These are phyloP conservation scores for Caenorhabditis becei DNA, from an alignment of 2,888 invertebrate species.

Conservation along the genomic window DNA sequence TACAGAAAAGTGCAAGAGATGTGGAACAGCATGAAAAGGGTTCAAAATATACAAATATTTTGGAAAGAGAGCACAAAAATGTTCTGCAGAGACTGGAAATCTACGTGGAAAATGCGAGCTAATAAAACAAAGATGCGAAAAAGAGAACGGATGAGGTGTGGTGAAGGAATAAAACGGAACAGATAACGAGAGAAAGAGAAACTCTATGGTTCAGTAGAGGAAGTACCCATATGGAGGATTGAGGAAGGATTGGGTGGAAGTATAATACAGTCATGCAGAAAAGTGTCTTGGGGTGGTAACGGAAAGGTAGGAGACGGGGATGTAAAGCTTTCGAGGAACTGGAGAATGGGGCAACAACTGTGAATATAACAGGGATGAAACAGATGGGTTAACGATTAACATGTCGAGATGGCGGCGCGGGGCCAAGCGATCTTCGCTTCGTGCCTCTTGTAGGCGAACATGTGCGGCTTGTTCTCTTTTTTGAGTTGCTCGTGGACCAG, in stretches of 20 bases:
- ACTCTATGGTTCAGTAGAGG: slow-evolving; percentile 17
- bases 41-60: slow-evolving; percentile 53
- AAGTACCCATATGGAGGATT: slow-evolving; percentile 47
- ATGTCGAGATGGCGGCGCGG: slow-evolving; percentile 42
- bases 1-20: slow-evolving; percentile 3
- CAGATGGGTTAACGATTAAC: not conserved
- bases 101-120: slow-evolving; percentile 35
- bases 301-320: slow-evolving; percentile 10
- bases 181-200: slow-evolving; percentile 13
- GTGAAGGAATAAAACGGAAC: slow-evolving; percentile 37
- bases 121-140: slow-evolving; percentile 30
- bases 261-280: slow-evolving; percentile 39
- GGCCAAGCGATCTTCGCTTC: slow-evolving; percentile 99
- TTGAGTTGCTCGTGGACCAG: slow-evolving; percentile 87
- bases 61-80: not conserved
- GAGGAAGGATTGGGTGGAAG: slow-evolving; percentile 16
- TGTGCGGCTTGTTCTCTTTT: slow-evolving; percentile 88
- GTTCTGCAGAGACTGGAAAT: slow-evolving; percentile 2
- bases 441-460: slow-evolving; percentile 94
- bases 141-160: not conserved
- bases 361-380: slow-evolving; percentile 26
- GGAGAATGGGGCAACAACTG: not conserved
- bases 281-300: slow-evolving; percentile 27
- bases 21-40: slow-evolving; percentile 1
- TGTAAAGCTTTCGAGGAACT: slow-evolving; percentile 36